Conservation (phyloP, 2,113 vertebrate species). For the human region GRCh38 chr2:156414501-156415000, state of each 20-base stretch:
- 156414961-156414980: constrained; percentile 6
- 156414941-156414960: not conserved
- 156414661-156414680: constrained; percentile 48
- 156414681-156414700: constrained; percentile 50
- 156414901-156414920: not conserved
- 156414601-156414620: constrained; percentile 39
- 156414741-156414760: constrained; percentile 53
- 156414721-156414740: constrained; percentile 5
- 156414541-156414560: constrained; percentile 40
- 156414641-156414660: constrained; percentile 26
- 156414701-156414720: constrained; percentile 40
- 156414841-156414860: not conserved
- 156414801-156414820: not conserved
- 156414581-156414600: constrained; percentile 49
- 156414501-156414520: constrained; percentile 42
- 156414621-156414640: not conserved
- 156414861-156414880: not conserved
- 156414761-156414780: constrained; percentile 37
- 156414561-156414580: constrained; percentile 54
- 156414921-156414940: not conserved
- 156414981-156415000: not conserved
- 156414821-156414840: constrained; percentile 5
- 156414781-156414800: constrained; percentile 39
- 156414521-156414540: not conserved
- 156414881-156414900: constrained; percentile 29